Evolutionary conservation across 2,797 vertebrate genomes (phyloP).

Genomic region (Novumbra hubbsi): DNA sequence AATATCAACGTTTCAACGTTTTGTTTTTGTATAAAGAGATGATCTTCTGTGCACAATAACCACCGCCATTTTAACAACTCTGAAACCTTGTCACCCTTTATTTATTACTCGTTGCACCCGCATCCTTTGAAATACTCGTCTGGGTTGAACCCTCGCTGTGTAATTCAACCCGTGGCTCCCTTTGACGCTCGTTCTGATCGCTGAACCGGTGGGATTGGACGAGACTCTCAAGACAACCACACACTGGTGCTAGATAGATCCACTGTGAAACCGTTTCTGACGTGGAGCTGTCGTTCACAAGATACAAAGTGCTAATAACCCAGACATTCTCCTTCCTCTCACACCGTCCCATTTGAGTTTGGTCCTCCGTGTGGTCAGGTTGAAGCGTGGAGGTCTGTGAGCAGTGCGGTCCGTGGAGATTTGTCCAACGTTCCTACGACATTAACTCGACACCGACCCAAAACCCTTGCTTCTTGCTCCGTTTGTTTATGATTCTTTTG

Average conservation of each 20-base stretch:
- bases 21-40: conserved; percentile 76
- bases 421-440: neutral
- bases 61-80: conserved; percentile 87
- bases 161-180: conserved; percentile 61
- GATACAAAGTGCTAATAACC: conserved; percentile 65
- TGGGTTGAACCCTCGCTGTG: conserved; percentile 79
- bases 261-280: conserved; percentile 92
- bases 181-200: conserved; percentile 62
- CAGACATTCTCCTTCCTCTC: conserved; percentile 55
- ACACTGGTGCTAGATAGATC: conserved; percentile 94
- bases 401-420: conserved; percentile 20
- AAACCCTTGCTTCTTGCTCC: conserved; percentile 24
- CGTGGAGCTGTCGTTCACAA: conserved; percentile 80
- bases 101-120: conserved; percentile 96
- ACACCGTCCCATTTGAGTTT: conserved; percentile 46
- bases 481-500: conserved; percentile 38
- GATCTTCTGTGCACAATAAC: conserved; percentile 95
- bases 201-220: conserved; percentile 50
- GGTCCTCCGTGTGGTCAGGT: conserved; percentile 30
- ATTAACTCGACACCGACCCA: neutral
- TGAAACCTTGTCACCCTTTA: conserved; percentile 86
- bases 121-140: conserved; percentile 83
- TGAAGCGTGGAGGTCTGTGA: conserved; percentile 40
- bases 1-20: too few relatives aligned
- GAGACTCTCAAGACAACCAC: conserved; percentile 75